Evolutionary conservation across 2,113 vertebrate species (phyloP), one percentile per base, ranked within the genome.

Genomic region (Phylloscopus trochiloides): DNA sequence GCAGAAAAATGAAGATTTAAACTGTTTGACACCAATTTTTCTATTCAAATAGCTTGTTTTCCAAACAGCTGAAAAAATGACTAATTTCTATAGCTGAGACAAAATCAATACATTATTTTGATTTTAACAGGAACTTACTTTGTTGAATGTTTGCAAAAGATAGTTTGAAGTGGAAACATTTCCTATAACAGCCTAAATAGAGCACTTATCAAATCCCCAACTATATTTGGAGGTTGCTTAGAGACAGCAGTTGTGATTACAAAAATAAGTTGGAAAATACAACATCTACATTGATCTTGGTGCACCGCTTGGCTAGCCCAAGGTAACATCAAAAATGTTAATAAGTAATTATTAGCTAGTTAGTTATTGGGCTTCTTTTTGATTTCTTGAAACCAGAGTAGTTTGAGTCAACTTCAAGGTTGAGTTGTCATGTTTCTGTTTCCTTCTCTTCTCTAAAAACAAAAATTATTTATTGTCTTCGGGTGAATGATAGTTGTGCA

Each of bases 141-240:
- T 83, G 62, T 90, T 68, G 32, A 76, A 76, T 95, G 26, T 88
- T 93, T 80, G 63, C 72, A 86, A 96, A 90, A 93, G 42, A 86
- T 75, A 79, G 32, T 62, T 93, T 79, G 29, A 94, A 96, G 82
- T 90, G 82, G 67, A 79, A 95, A 65, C 58, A 74, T 52, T 90
- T 94, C 78, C 79, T 90, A 62, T 67, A 92, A 14, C 52, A 59
- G 19, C 19, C 63, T 83, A 92, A 94, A 86, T 83, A 82, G 63
- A 83, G 67, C 59, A 63, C 79, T 93, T 95, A 90, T 7, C 66
- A 88, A 92, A 70, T 88, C 59, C 9, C 71, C 17, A 88, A 71
- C 90, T 94, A 47, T 93, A 77, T 93, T 93, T 93, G 63, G 88
- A 91, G 78, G 86, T 94, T 95, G 92, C 88, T 95, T 92, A 94